phyloP scores from a whole-genome alignment of 2,113 vertebrate species.

The Ammodytes dubius region DNA sequence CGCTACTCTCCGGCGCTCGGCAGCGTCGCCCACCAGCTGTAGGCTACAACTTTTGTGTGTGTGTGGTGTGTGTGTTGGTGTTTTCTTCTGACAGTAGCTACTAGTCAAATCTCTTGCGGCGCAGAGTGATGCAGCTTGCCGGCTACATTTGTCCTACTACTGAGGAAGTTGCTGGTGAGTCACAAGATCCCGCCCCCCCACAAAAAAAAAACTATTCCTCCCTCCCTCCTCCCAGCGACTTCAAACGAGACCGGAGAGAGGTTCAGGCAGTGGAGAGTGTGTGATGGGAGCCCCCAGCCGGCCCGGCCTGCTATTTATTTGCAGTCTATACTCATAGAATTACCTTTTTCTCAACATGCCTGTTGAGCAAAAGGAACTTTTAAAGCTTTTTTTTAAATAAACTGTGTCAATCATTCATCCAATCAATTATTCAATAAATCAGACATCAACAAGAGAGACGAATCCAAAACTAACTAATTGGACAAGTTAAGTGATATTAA shows the following conservation, averaged over 20 bases:
- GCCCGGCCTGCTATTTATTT: slow-evolving; percentile 17
- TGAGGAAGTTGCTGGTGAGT: slow-evolving; percentile 86
- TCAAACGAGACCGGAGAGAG: slow-evolving; percentile 54
- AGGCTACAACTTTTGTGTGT: slow-evolving; percentile 42
- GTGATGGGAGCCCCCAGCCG: slow-evolving; percentile 27
- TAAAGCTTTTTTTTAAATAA: neutral
- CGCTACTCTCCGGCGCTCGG: slow-evolving; percentile 56
- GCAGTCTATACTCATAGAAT: neutral
- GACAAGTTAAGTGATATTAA: neutral
- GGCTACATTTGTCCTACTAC: slow-evolving; percentile 82
- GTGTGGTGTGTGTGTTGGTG: too few species aligned
- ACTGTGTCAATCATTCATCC: neutral
- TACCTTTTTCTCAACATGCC: neutral
- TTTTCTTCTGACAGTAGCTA: slow-evolving; percentile 45
- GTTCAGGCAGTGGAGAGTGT: slow-evolving; percentile 29
- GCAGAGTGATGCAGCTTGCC: slow-evolving; percentile 72
- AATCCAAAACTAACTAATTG: neutral
- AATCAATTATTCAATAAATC: neutral
- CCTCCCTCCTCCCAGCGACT: slow-evolving; percentile 49
- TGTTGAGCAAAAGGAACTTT: neutral
- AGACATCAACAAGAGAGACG: neutral
- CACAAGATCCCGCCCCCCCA: slow-evolving; percentile 83
- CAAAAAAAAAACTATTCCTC: slow-evolving; percentile 52
- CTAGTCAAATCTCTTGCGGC: slow-evolving; percentile 57
- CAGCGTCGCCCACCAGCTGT: slow-evolving; percentile 42